Evolutionary conservation across 2,797 vertebrate genomes (phyloP).

Genomic region (Tolypeutes matacus): DNA sequence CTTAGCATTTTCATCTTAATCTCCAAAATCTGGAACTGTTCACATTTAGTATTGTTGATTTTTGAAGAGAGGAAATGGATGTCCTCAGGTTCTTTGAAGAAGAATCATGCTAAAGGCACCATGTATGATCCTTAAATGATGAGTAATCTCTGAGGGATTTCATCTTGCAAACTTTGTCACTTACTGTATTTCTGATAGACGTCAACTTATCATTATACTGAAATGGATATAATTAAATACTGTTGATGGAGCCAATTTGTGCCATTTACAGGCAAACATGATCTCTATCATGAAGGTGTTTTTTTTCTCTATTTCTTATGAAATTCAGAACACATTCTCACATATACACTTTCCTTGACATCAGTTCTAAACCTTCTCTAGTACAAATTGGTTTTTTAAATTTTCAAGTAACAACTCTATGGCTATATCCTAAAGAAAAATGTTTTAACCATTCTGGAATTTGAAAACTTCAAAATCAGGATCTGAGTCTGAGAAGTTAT

Average conservation of each 20-base stretch:
- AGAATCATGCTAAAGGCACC: not conserved
- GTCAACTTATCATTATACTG: not conserved
- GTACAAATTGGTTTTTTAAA: not conserved
- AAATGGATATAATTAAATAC: not conserved
- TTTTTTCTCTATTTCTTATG: not conserved
- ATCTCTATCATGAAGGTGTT: not conserved
- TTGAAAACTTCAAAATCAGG: constrained; percentile 8
- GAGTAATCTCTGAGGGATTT: not conserved
- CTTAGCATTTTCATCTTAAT: not conserved
- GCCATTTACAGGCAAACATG: not conserved
- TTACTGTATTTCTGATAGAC: not conserved
- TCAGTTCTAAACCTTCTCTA: not conserved
- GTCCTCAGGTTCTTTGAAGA: not conserved
- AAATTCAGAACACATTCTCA: not conserved
- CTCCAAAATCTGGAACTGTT: not conserved
- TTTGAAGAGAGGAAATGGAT: constrained; percentile 1
- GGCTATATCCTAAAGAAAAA: not conserved
- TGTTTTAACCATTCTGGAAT: not conserved
- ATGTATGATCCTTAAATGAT: not conserved
- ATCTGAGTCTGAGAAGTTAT: not conserved
- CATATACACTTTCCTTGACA: not conserved
- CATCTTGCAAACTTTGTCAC: not conserved
- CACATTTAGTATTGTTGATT: not conserved
- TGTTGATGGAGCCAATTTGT: not conserved
- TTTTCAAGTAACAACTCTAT: not conserved